These are phyloP conservation scores for Mimas tiliae DNA, from an alignment of 2,888 invertebrate genomes.

Conservation along the genomic window DNA sequence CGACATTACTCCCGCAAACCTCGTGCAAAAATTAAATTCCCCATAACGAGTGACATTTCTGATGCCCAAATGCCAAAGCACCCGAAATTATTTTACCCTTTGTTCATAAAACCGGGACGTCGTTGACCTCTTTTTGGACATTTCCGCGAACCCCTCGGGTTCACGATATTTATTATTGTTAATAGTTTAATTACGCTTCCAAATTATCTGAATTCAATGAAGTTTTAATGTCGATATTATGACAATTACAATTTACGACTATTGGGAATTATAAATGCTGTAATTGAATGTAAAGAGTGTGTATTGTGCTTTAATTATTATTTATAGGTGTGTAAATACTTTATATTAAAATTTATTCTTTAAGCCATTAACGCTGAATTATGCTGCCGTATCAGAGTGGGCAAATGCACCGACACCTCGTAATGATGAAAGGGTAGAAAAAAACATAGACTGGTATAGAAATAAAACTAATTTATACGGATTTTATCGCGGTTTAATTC, in stretches of 20 bases:
- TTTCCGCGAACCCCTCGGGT: not conserved
- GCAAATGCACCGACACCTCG: too few relatives aligned
- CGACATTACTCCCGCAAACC: too few relatives aligned
- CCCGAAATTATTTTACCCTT: conserved; percentile 1
- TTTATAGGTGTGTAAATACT: not conserved
- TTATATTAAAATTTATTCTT: too few relatives aligned
- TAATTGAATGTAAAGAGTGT: not conserved
- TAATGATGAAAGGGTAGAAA: too few relatives aligned
- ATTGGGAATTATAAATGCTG: not conserved
- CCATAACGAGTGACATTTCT: conserved; percentile 6
- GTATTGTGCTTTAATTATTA: not conserved
- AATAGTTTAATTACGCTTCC: conserved; percentile 1
- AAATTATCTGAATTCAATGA: not conserved
- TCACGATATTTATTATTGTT: conserved; percentile 1
- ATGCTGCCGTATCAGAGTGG: too few relatives aligned
- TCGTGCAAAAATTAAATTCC: conserved; percentile 13
- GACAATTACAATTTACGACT: not conserved
- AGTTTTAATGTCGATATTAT: not conserved
- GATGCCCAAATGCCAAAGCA: not conserved
- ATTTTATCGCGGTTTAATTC: too few relatives aligned
- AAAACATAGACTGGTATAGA: too few relatives aligned
- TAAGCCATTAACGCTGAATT: too few relatives aligned
- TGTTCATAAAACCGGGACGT: not conserved
- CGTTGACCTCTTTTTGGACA: not conserved
- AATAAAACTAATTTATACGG: too few relatives aligned